Evolutionary conservation across 2,113 vertebrate species (phyloP).

Genomic region (Austrofundulus limnaeus): DNA sequence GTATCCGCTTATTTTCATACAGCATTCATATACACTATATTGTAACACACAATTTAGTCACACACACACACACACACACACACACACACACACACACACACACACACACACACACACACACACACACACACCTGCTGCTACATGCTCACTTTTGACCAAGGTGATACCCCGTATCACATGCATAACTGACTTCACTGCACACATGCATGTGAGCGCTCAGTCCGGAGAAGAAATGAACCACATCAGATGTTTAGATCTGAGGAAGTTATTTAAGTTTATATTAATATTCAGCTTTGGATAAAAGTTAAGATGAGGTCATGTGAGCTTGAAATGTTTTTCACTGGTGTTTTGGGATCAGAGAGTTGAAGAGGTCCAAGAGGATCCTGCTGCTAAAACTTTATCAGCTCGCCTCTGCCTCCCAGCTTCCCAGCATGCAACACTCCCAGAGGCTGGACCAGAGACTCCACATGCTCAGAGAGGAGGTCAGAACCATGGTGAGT

Average conservation of each 20-base stretch:
- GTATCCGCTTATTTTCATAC: no score
- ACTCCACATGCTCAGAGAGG: slow-evolving; percentile 69
- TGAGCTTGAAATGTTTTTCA: slow-evolving; percentile 7
- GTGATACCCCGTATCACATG: slow-evolving; percentile 60
- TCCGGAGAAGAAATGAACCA: slow-evolving; percentile 2
- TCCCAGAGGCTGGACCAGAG: slow-evolving; percentile 76
- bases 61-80: no score
- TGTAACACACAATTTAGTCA: slow-evolving; percentile 68
- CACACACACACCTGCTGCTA: slow-evolving; percentile 42
- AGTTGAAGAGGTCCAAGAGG: slow-evolving; percentile 72
- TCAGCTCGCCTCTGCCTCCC: slow-evolving; percentile 42
- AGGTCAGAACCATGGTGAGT: slow-evolving; percentile 73
- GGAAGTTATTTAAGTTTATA: not conserved
- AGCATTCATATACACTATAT: no score
- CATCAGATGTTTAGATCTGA: not conserved
- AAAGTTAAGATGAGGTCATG: slow-evolving; percentile 21
- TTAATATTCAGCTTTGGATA: not conserved
- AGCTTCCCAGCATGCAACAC: slow-evolving; percentile 56
- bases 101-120: slow-evolving; percentile 42
- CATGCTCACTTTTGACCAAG: slow-evolving; percentile 51
- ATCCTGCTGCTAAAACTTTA: slow-evolving; percentile 60
- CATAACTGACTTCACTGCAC: slow-evolving; percentile 30
- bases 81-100: no score
- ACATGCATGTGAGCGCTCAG: slow-evolving; percentile 16
- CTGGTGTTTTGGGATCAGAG: slow-evolving; percentile 62